phyloP scores from a whole-genome alignment of 2,797 vertebrate species.

The Adelosebastes latens region DNA sequence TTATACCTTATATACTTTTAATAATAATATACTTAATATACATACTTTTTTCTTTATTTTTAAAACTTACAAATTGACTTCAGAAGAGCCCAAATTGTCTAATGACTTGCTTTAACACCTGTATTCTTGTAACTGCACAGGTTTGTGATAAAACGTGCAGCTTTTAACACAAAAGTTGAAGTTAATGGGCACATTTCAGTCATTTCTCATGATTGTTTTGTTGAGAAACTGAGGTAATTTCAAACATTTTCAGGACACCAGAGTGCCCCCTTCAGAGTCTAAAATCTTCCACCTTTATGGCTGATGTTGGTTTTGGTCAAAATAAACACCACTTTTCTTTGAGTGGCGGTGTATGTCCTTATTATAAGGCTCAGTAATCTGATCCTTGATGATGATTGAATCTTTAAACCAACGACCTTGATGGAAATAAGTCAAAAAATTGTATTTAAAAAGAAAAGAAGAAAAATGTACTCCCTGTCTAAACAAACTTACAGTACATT shows the following conservation, averaged over 20 bases:
- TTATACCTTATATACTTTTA: too few relatives aligned
- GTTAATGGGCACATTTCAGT: not conserved
- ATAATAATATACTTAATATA: too few relatives aligned
- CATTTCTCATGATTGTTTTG: too few relatives aligned
- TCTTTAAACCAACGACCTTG: not conserved
- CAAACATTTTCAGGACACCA: not conserved
- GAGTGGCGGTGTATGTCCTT: not conserved
- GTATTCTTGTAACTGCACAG: not conserved
- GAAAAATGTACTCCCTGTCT: not conserved
- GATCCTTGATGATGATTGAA: not conserved
- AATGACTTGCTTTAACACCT: not conserved
- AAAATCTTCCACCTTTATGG: not conserved
- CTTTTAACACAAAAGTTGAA: not conserved
- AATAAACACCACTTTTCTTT: not conserved
- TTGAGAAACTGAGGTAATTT: not conserved
- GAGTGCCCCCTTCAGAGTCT: not conserved
- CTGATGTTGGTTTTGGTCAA: not conserved
- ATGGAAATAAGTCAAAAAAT: not conserved
- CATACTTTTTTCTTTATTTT: too few relatives aligned
- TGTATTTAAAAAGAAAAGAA: not conserved
- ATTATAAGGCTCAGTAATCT: not conserved
- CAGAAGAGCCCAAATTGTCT: not conserved
- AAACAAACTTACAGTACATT: not conserved
- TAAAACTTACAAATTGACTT: not conserved
- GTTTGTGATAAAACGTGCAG: not conserved